phyloP scores from a whole-genome alignment of 1,140 invertebrate genomes.

The Spodoptera frugiperda region DNA sequence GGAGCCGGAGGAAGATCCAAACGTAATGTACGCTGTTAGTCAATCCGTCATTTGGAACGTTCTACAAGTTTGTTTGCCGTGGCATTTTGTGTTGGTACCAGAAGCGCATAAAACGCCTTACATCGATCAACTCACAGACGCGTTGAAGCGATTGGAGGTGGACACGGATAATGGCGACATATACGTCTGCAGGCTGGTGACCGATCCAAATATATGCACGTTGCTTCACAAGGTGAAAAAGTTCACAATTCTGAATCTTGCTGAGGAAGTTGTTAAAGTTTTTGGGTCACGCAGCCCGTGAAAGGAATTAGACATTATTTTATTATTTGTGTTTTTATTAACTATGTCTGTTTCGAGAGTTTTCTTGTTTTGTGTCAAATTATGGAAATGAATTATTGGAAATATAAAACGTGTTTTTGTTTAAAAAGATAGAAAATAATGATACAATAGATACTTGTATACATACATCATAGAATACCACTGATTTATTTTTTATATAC shows the following conservation, averaged over 20 bases:
- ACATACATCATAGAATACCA: too few relatives aligned
- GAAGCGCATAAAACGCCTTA: constrained; percentile 67
- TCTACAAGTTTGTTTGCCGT: constrained; percentile 75
- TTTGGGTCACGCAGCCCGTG: constrained; percentile 40
- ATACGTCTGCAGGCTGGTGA: constrained; percentile 73
- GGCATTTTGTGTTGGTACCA: constrained; percentile 71
- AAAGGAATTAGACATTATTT: background rate
- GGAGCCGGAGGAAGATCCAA: constrained; percentile 64
- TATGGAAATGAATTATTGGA: too few relatives aligned
- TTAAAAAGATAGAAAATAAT: too few relatives aligned
- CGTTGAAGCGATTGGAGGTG: constrained; percentile 65
- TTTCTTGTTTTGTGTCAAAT: too few relatives aligned
- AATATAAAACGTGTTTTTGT: too few relatives aligned
- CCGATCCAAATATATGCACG: constrained; percentile 69
- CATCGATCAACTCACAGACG: constrained; percentile 59
- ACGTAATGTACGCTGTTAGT: constrained; percentile 70
- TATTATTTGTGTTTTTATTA: too few relatives aligned
- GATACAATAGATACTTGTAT: too few relatives aligned
- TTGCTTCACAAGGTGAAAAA: constrained; percentile 75
- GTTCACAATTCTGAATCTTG: constrained; percentile 68
- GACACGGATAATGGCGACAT: constrained; percentile 77
- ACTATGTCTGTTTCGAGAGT: too few relatives aligned
- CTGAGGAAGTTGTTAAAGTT: constrained; percentile 64
- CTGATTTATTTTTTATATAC: too few relatives aligned
- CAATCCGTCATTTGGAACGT: constrained; percentile 79